These are phyloP conservation scores for Lophochroa leadbeateri DNA, from an alignment of 2,113 vertebrate genomes.

Conservation along the genomic window DNA sequence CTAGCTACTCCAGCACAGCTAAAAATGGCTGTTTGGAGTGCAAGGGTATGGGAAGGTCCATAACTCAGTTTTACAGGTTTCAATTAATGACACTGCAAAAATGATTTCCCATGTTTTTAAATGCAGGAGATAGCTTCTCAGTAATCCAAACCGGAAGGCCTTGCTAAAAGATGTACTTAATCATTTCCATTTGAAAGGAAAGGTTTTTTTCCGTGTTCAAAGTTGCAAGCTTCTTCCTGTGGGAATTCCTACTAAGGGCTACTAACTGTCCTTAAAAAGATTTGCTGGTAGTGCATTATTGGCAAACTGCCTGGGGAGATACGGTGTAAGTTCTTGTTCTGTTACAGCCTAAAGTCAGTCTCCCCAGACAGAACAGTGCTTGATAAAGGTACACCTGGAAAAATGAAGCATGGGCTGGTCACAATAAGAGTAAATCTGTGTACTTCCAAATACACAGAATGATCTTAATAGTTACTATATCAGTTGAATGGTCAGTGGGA, in stretches of 20 bases:
- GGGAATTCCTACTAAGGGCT: conserved; percentile 13
- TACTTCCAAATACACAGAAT: not conserved
- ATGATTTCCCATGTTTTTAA: not conserved
- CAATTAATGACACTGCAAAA: not conserved
- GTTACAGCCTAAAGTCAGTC: not conserved
- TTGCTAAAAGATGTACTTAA: not conserved
- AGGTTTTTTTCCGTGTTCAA: not conserved
- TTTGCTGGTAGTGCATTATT: conserved; percentile 10
- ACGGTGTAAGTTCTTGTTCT: not conserved
- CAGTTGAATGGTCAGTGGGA: not conserved
- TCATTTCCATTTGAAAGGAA: not conserved
- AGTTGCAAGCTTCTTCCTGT: conserved; percentile 21
- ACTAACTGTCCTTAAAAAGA: conserved; percentile 3
- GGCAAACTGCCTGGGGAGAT: conserved; percentile 28
- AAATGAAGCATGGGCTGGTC: not conserved
- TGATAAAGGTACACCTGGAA: not conserved
- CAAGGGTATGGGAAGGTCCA: no score
- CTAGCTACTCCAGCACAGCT: not conserved
- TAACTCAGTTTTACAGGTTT: not conserved
- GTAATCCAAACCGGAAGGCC: not conserved
- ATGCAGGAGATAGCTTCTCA: not conserved
- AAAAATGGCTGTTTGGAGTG: not conserved
- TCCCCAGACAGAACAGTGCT: not conserved
- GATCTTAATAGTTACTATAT: not conserved
- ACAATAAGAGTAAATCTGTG: not conserved